Conservation (phyloP, 2,797 vertebrate genomes). For the Lerista edwardsae region DNA sequence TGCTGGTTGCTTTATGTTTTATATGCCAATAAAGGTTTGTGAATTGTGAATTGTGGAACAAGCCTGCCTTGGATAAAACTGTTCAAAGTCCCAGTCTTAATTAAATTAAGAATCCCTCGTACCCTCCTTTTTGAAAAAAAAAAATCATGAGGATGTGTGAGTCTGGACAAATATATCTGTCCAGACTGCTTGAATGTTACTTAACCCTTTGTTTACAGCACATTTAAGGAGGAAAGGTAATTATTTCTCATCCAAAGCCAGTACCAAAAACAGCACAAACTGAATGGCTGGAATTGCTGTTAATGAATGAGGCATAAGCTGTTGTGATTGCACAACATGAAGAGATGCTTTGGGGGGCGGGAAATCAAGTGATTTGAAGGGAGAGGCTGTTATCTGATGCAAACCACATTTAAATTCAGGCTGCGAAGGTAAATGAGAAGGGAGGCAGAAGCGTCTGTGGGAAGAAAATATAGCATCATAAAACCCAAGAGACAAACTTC, state of each 20-base stretch:
- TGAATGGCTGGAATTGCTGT: neutral
- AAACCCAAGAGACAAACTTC: constrained; percentile 22
- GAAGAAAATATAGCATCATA: constrained; percentile 14
- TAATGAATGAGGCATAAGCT: constrained; percentile 37
- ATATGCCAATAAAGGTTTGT: too few species aligned
- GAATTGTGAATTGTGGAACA: too few species aligned
- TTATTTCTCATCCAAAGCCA: constrained; percentile 40
- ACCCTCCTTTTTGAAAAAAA: constrained; percentile 11
- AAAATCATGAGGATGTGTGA: neutral
- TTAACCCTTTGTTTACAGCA: neutral
- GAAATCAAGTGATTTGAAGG: constrained; percentile 14
- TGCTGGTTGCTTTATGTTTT: too few species aligned
- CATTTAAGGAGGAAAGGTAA: constrained; percentile 14
- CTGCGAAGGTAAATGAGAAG: constrained; percentile 30
- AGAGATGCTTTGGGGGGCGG: constrained; percentile 15
- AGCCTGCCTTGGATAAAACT: too few species aligned
- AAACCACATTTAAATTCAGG: constrained; percentile 21
- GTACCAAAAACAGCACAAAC: neutral
- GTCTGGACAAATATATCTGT: neutral
- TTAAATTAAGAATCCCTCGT: constrained; percentile 6
- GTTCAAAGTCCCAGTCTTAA: too few species aligned
- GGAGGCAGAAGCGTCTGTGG: constrained; percentile 20
- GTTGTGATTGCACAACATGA: constrained; percentile 14
- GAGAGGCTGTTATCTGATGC: neutral
- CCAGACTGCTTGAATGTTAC: neutral